Evolutionary conservation across 2,797 vertebrate species (phyloP), one percentile per base, ranked within the genome.

Genomic region (Channa striata): DNA sequence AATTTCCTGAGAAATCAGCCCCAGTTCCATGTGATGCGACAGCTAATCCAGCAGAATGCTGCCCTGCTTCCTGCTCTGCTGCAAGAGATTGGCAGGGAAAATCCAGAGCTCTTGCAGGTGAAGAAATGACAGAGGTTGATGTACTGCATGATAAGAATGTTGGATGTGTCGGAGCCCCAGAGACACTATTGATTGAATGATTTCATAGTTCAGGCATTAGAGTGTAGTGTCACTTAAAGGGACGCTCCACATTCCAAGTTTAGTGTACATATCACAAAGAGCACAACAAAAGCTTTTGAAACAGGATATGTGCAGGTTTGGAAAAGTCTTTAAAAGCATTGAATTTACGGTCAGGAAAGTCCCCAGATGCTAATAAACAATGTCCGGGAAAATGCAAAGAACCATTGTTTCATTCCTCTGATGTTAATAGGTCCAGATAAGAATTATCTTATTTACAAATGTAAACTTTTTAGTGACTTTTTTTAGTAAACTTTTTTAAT

Each of bases 41-140:
- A 98, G 91, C 96, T 99, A 89, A 98, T 99, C 91, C 97, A 98
- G 82, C 97, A 98, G 91, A 99, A 98, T 72, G 96, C 97, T 12
- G 94, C 96, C 54, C 87, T 99, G 79, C 93, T 98, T 68, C 97
- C 97, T 0, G 95, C 97, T 13, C 88, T 98, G 85, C 91, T 99
- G 82, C 97, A 98, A 82, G 97, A 99, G 85, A 97, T 99, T 50
- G 97, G 97, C 80, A 92, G 96, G 75, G 97, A 99, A 87, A 98
- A 99, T 81, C 97, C 97, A 0, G 96, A 97, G 3, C 92, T 99
- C 72, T 85, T 99, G 68, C 97, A 98, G 96, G 97, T 98, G 80
- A 61, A 34, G 39, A 13, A 19, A 30, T 11, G 37, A 56, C 33
- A 25, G 14, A 40, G 11, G 20, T 16, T n/a, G 9, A 21, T 14